Base-by-base conservation (phyloP, 1,140 invertebrate genomes). In the Drosophila pseudoobscura region DNA sequence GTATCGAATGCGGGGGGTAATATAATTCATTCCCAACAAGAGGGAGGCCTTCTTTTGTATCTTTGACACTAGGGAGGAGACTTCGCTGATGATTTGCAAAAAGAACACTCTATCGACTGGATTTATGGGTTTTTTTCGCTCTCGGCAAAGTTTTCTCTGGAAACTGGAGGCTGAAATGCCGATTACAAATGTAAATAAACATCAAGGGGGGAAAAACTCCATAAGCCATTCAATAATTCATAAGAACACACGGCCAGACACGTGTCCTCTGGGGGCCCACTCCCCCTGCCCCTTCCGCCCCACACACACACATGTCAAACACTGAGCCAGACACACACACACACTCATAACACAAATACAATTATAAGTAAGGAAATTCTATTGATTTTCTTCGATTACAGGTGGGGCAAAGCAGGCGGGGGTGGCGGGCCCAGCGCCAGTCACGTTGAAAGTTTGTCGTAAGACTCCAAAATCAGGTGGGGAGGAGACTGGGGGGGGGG, bases 311-410 rank as follows among this genome's bases (percentile, higher is more conserved):
- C 44, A 56, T 29, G 29, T 35, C 3, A 55, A 49, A 41, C 65
- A 68, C 65, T 15, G 44, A 6, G 13, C 8, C 43, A 31, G 5
- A 11, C 24, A 31, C 47, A 43, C 41, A 43, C 31, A 53, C 46
- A 55, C 63, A 64, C 39, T 44, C 66, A 68, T 51, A 26, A 63
- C 31, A 74, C 71, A 74, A 64, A 50, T 47, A 71, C 63, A 70
- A 78, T 56, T 47, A 69, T 61, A 66, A 64, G 43, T 50, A 73
- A 75, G 57, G 57, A 66, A 84, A 66, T 73, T 55, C 50, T 84
- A 84, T 84, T 87, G 80, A 84, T 84, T 84, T 84, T 87, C 73
- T 80, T 46, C 70, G 61, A 64, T 68, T 76, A 43, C 9, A 24
- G 7, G 20, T 31, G 35, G 31, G 20, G 20, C 15, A 55, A 6